Evolutionary conservation across 2,888 invertebrate species (phyloP).

Genomic region (Busseola fusca): DNA sequence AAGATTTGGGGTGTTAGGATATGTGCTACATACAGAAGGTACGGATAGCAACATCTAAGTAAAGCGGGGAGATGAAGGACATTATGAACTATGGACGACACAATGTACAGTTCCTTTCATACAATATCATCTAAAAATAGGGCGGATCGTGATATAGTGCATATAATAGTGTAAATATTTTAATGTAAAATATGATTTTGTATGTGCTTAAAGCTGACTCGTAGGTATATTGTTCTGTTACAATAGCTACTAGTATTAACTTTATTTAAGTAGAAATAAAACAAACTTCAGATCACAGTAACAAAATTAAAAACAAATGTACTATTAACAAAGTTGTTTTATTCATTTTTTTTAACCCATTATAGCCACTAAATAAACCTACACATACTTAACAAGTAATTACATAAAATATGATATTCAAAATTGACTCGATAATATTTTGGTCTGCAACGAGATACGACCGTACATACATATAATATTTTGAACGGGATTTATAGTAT

Average conservation of each 20-base stretch:
- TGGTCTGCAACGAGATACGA: conserved; percentile 81
- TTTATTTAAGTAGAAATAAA: conserved; percentile 69
- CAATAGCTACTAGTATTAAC: conserved; percentile 60
- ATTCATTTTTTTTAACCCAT: conserved; percentile 70
- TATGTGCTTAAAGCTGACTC: conserved; percentile 81
- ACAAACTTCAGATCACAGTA: conserved; percentile 86
- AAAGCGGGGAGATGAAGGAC: conserved; percentile 54
- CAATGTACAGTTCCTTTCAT: conserved; percentile 63
- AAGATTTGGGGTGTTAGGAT: conserved; percentile 3
- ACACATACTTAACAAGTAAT: conserved; percentile 81
- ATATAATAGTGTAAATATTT: conserved; percentile 74
- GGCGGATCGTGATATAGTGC: conserved; percentile 84
- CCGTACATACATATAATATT: conserved; percentile 65
- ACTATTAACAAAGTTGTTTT: conserved; percentile 78
- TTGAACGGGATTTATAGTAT: conserved; percentile 55
- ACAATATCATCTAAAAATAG: conserved; percentile 84
- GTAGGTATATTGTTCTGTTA: conserved; percentile 69
- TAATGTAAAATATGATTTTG: conserved; percentile 78
- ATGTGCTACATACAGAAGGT: conserved; percentile 10
- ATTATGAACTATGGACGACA: conserved; percentile 66
- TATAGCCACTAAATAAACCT: conserved; percentile 78
- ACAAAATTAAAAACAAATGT: conserved; percentile 80
- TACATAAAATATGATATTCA: conserved; percentile 77
- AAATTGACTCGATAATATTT: conserved; percentile 85
- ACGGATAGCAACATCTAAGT: conserved; percentile 32